Evolutionary conservation across 2,113 vertebrate genomes (phyloP).

Genomic region (Probosciger aterrimus): DNA sequence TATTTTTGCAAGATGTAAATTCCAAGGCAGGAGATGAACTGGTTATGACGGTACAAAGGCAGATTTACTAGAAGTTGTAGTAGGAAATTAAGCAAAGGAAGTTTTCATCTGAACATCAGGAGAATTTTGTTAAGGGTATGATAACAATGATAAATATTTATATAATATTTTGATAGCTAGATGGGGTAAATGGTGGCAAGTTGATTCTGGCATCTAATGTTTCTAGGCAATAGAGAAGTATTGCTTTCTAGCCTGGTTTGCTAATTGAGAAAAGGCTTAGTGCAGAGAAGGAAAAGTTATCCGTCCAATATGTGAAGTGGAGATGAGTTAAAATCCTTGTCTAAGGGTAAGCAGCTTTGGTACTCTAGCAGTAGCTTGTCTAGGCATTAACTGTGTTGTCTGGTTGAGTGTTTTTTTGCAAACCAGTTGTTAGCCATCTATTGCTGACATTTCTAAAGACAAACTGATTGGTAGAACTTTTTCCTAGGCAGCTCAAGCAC

Average conservation of each 20-base stretch:
- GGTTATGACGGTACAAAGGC: slow-evolving; percentile 54
- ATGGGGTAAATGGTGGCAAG: not conserved
- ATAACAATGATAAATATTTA: not conserved
- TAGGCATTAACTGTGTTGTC: not conserved
- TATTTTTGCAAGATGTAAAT: slow-evolving; percentile 57
- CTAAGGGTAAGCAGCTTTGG: not conserved
- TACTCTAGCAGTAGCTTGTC: not conserved
- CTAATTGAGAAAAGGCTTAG: not conserved
- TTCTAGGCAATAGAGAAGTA: not conserved
- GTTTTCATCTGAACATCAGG: slow-evolving; percentile 36
- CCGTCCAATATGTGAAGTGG: accelerated
- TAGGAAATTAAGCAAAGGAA: slow-evolving; percentile 49
- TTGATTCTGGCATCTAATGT: not conserved
- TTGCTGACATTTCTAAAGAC: not conserved
- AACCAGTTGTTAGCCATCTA: not conserved
- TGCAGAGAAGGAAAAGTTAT: not conserved
- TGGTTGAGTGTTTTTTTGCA: not conserved
- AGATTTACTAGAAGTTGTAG: slow-evolving; percentile 53
- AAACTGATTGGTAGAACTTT: not conserved
- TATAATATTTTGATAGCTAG: not conserved
- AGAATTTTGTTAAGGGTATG: slow-evolving; percentile 17
- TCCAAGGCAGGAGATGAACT: slow-evolving; percentile 25
- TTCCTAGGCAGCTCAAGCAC: not conserved
- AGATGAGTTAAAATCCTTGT: not conserved
- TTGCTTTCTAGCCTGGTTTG: not conserved